phyloP scores from a whole-genome alignment of 2,888 invertebrate genomes.

The Chaetogeoica ovagalla region DNA sequence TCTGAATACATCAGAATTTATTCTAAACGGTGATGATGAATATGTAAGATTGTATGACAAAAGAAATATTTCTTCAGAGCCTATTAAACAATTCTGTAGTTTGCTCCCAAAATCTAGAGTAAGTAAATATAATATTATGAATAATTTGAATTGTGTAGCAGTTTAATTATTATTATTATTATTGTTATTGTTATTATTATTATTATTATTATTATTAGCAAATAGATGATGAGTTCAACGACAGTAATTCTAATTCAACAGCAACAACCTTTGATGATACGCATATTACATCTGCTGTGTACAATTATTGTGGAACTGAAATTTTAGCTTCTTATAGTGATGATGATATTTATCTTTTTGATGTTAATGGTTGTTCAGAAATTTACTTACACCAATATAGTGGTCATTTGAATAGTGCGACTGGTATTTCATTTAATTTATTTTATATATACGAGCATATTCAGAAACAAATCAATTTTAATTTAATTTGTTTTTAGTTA shows the following conservation, averaged over 20 bases:
- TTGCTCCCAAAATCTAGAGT: background rate
- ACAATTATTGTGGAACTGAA: conserved; percentile 88
- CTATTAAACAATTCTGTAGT: conserved; percentile 33
- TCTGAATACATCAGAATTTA: conserved; percentile 73
- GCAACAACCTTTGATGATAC: too few relatives aligned
- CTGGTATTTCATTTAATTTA: conserved; percentile 60
- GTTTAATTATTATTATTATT: conserved; percentile 1
- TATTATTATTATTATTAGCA: too few relatives aligned
- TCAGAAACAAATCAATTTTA: background rate
- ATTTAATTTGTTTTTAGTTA: conserved; percentile 64
- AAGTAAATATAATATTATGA: background rate
- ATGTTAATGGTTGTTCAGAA: conserved; percentile 65
- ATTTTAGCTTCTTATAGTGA: conserved; percentile 93
- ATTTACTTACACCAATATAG: conserved; percentile 64
- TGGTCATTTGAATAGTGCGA: conserved; percentile 74
- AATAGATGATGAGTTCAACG: background rate
- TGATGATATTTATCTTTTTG: conserved; percentile 88
- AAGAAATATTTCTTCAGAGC: conserved; percentile 57
- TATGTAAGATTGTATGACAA: conserved; percentile 77
- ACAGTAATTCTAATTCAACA: background rate
- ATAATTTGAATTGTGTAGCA: background rate
- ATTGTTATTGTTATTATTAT: too few relatives aligned
- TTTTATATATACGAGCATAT: too few relatives aligned
- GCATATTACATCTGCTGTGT: conserved; percentile 84
- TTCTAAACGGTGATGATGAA: conserved; percentile 81